phyloP scores from a whole-genome alignment of 2,797 vertebrate genomes.

The Acanthis flammea region DNA sequence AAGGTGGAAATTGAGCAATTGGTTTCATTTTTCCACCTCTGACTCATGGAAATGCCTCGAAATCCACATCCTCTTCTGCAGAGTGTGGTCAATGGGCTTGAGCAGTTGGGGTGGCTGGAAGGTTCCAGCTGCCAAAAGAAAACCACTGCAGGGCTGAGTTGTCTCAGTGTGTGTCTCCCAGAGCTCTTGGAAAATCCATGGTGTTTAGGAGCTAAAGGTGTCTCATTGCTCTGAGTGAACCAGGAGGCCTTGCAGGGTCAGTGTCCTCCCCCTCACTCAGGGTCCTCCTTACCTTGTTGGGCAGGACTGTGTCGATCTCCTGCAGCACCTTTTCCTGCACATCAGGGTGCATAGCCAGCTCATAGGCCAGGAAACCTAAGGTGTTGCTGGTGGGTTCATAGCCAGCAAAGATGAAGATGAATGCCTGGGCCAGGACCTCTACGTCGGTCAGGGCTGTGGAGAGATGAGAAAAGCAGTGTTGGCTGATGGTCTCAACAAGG shows the following conservation, averaged over 20 bases:
- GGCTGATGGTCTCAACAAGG: neutral
- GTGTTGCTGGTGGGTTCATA: slow-evolving; percentile 55
- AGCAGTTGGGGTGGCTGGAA: neutral
- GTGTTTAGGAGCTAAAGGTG: neutral
- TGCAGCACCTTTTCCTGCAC: slow-evolving; percentile 61
- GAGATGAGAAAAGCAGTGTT: neutral
- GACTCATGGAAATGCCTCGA: neutral
- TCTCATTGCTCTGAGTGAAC: neutral
- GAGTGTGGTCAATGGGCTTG: neutral
- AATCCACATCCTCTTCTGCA: neutral
- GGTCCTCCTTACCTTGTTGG: slow-evolving; percentile 42
- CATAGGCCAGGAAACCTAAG: neutral
- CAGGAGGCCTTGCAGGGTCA: neutral
- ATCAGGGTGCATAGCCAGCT: slow-evolving; percentile 30
- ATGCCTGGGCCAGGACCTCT: slow-evolving; percentile 48
- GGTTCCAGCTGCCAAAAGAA: neutral
- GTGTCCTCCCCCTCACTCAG: neutral
- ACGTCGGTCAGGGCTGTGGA: slow-evolving; percentile 18
- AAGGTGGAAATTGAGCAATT: neutral
- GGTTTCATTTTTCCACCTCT: neutral
- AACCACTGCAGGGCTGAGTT: neutral
- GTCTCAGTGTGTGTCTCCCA: neutral
- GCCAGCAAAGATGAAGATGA: slow-evolving; percentile 65
- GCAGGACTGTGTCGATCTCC: slow-evolving; percentile 29
- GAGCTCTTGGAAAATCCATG: neutral